A percentile compares a stretch with the other conserved stretches of the same genome.
Evolutionary conservation across 2,113 vertebrate genomes (phyloP).

Genomic region (Bos javanicus): DNA sequence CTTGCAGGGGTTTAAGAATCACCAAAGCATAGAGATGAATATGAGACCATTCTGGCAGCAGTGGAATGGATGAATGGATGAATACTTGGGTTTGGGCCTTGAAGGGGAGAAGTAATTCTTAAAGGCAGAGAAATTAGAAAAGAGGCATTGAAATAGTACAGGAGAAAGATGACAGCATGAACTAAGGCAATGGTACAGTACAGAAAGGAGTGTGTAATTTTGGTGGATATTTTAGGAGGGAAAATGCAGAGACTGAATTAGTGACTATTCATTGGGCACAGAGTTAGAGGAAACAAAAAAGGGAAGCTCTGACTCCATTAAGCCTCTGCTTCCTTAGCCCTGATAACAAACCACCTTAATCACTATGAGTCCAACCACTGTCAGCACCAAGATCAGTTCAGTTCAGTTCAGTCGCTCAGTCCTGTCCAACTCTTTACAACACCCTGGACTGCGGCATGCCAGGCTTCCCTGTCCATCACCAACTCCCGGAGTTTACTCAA

Average conservation of each 20-base stretch:
- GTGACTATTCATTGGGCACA: not conserved
- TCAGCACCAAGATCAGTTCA: not conserved
- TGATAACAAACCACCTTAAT: conserved; percentile 6
- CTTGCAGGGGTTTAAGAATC: not conserved
- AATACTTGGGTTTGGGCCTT: not conserved
- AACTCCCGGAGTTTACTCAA: not conserved
- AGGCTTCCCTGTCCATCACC: not conserved
- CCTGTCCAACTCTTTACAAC: not conserved
- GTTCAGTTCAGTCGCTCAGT: not conserved
- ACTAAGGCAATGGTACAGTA: not conserved
- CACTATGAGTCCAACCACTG: not conserved
- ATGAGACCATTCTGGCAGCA: not conserved
- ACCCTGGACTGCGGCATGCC: not conserved
- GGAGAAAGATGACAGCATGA: not conserved
- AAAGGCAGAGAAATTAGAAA: conserved; percentile 20
- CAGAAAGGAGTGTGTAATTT: not conserved
- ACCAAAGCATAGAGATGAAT: not conserved
- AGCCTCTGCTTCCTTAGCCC: not conserved
- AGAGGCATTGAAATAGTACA: not conserved
- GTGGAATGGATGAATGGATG: not conserved
- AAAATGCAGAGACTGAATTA: not conserved
- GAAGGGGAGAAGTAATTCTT: not conserved
- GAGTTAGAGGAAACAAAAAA: not conserved
- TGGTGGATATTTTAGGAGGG: not conserved
- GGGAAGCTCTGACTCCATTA: not conserved